Conservation (phyloP, 2,113 vertebrate species). For the Campylorhamphus procurvoides region DNA sequence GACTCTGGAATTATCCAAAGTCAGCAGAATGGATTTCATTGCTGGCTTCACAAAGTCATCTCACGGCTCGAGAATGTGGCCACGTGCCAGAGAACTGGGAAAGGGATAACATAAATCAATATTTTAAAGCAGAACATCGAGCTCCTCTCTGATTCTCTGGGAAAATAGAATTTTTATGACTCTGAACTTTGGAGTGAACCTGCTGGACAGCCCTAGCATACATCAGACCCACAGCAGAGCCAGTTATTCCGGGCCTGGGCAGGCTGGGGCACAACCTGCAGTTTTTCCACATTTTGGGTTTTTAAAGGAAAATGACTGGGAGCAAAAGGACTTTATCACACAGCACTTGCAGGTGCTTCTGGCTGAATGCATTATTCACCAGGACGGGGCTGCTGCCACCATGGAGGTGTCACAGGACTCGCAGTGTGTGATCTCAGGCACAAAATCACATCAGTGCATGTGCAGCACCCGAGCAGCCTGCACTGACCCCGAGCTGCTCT, state of each 20-base stretch:
- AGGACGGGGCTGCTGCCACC: rapidly evolving
- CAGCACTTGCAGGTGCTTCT: background rate
- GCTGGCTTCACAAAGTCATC: background rate
- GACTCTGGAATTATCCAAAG: background rate
- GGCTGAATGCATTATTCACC: background rate
- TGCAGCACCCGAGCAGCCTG: background rate
- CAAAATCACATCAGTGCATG: background rate
- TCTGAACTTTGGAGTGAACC: rapidly evolving
- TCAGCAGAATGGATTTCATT: background rate
- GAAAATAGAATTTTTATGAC: background rate
- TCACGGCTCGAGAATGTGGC: background rate
- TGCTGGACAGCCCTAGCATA: background rate
- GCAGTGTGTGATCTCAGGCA: background rate
- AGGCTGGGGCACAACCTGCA: background rate
- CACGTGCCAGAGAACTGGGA: background rate
- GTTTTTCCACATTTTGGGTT: rapidly evolving
- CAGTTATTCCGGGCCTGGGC: background rate
- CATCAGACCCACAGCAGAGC: background rate
- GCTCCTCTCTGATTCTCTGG: background rate
- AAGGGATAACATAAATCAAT: background rate
- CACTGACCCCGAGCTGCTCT: background rate
- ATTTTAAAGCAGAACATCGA: background rate
- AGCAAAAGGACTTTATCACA: background rate
- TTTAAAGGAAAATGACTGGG: background rate
- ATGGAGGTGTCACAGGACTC: background rate